These are phyloP conservation scores for Scelioninae gen. 1 DNA, from an alignment of 2,888 invertebrate species.

Conservation along the genomic window DNA sequence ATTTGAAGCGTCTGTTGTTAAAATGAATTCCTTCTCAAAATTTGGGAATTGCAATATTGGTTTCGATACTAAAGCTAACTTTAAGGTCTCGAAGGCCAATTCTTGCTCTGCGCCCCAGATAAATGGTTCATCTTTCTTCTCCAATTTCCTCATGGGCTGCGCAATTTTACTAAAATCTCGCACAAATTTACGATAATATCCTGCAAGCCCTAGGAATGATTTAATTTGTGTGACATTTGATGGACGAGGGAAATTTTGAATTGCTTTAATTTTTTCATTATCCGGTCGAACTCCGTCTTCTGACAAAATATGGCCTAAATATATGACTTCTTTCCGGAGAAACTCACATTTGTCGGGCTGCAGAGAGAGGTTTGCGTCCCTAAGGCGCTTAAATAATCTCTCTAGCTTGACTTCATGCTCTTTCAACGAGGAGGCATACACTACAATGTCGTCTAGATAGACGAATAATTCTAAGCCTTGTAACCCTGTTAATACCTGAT, in stretches of 20 bases:
- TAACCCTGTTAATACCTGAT: too few relatives aligned
- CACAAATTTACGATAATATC: constrained; percentile 66
- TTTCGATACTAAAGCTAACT: constrained; percentile 31
- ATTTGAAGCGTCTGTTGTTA: constrained; percentile 61
- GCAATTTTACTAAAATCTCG: constrained; percentile 7
- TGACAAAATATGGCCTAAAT: too few relatives aligned
- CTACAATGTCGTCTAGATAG: too few relatives aligned
- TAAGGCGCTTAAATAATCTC: too few relatives aligned
- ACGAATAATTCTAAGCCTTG: too few relatives aligned
- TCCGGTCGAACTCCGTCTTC: constrained; percentile 75
- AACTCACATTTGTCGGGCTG: too few relatives aligned
- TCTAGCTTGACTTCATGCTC: too few relatives aligned
- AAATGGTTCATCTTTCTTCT: neutral
- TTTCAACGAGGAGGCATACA: too few relatives aligned
- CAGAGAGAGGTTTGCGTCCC: too few relatives aligned
- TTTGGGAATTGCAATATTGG: constrained; percentile 63
- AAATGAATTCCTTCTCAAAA: constrained; percentile 36
- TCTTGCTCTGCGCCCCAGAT: neutral
- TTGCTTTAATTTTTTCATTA: constrained; percentile 57
- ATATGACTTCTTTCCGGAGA: too few relatives aligned
- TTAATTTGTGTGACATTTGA: constrained; percentile 56
- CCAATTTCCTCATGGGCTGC: neutral
- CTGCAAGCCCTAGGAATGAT: constrained; percentile 68
- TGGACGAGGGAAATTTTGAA: constrained; percentile 70
- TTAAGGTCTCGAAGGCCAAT: neutral